phyloP scores from a whole-genome alignment of 2,888 invertebrate genomes.

The Nomada hirtipes region DNA sequence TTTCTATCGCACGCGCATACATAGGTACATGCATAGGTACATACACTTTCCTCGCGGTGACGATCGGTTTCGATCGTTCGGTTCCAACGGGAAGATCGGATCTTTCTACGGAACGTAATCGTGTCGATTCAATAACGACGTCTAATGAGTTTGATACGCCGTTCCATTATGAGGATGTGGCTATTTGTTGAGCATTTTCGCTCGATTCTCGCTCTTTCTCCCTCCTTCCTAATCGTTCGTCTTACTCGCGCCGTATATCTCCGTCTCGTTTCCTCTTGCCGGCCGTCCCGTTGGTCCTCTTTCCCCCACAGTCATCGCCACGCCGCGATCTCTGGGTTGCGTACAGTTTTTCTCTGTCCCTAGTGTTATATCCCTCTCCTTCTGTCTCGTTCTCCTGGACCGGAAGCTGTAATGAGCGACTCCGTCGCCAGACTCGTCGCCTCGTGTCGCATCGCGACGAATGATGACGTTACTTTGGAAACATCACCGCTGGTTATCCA shows the following conservation, averaged over 20 bases:
- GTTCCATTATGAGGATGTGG: constrained; percentile 84
- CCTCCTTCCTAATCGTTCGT: constrained; percentile 37
- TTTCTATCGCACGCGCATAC: not conserved
- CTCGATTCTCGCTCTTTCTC: constrained; percentile 64
- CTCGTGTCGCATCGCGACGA: constrained; percentile 68
- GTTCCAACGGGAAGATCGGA: constrained; percentile 50
- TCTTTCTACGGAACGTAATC: constrained; percentile 69
- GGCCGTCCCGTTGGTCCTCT: constrained; percentile 36
- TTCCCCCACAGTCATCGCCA: not conserved
- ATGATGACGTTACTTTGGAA: constrained; percentile 81
- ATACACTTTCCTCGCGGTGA: not conserved
- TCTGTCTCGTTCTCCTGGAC: constrained; percentile 70
- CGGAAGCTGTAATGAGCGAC: constrained; percentile 83
- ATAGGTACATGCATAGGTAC: not conserved
- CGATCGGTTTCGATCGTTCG: constrained; percentile 25
- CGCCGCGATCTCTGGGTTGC: constrained; percentile 15
- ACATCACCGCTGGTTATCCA: constrained; percentile 74
- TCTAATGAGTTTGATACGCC: constrained; percentile 82
- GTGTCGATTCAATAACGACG: constrained; percentile 78
- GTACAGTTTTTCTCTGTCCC: not conserved
- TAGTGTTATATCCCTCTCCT: constrained; percentile 26
- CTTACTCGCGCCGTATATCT: constrained; percentile 32
- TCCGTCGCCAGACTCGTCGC: constrained; percentile 80
- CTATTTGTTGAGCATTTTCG: constrained; percentile 81
- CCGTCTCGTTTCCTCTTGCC: constrained; percentile 51